Percentiles rank a stretch among this genome's conserved stretches.
Evolutionary conservation across 2,797 vertebrate species (phyloP).

Genomic region (Amblyraja radiata): DNA sequence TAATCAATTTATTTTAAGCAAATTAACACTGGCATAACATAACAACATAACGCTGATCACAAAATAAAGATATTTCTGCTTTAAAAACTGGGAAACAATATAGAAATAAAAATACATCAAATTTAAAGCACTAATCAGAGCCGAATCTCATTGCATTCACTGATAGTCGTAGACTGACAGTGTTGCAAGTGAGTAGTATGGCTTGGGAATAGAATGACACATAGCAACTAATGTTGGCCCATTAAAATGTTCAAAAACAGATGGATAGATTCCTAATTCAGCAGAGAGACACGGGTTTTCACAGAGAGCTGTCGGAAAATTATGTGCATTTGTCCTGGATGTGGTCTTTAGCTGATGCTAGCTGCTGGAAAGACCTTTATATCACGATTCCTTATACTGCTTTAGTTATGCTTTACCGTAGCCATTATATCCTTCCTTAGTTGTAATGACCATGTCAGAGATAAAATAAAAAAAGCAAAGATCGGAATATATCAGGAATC

Average conservation of each 20-base stretch:
- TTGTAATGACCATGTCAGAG: neutral
- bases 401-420: neutral
- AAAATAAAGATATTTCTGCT: neutral
- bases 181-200: neutral
- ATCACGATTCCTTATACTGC: neutral
- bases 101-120: neutral
- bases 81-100: neutral
- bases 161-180: neutral
- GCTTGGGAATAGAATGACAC: constrained; percentile 21
- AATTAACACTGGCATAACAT: neutral
- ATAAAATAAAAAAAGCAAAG: neutral
- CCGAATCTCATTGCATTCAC: neutral
- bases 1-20: neutral
- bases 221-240: neutral
- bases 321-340: neutral
- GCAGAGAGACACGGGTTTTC: neutral
- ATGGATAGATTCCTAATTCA: constrained; percentile 22
- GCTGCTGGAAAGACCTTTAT: neutral
- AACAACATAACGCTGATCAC: neutral
- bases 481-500: neutral
- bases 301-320: neutral
- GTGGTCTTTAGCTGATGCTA: neutral
- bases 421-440: neutral
- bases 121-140: neutral
- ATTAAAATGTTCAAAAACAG: neutral